Base-by-base conservation (phyloP, 2,888 invertebrate genomes). In the Trichacis sp. region DNA sequence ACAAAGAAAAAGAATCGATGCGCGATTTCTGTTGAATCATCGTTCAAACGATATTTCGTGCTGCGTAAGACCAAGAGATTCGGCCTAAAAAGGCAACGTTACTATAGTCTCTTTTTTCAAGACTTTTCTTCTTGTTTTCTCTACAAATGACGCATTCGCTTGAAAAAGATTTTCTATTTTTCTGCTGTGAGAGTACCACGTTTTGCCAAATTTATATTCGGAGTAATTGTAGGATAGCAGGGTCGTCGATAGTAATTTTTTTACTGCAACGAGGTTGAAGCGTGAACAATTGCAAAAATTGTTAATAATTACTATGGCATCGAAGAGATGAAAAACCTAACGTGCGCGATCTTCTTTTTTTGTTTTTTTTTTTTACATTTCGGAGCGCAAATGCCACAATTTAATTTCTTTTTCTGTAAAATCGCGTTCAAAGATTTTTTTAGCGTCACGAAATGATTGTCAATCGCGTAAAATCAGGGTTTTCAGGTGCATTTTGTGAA, bases 21-120 rank as follows among this genome's bases (percentile, higher is more conserved):
- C 6, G 40, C 15, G n/a, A n/a, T n/a, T n/a, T n/a, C n/a, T n/a
- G n/a, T n/a, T n/a, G n/a, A n/a, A n/a, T n/a, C n/a, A n/a, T n/a
- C n/a, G 4, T n/a, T 64, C 59, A 50, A 59, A 59, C 29, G 12
- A 38, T 14, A 51, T 52, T 47, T 40, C 40, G 40, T 14, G 15
- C 40, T 40, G 40, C 15, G 40, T 9, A 4, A 12, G 15, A 14
- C 8, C 24, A 8, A 24, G 24, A 24, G 8, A 24, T 24, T 24
- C 8, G 24, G 24, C 24, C 24, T 24, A 15, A 15, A 33, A 11
- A n/a, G 40, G 40, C 40, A 40, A 40, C 8, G 40, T 40, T 40
- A 40, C 40, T 40, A 12, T 15, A 40, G 2, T 40, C 5, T 40
- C 40, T 12, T 40, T 40, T 24, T 40, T 15, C 40, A 15, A 40